Evolutionary conservation across 1,140 invertebrate species (phyloP), one percentile per base, ranked within the genome.

Genomic region (Drosophila pallidifrons): DNA sequence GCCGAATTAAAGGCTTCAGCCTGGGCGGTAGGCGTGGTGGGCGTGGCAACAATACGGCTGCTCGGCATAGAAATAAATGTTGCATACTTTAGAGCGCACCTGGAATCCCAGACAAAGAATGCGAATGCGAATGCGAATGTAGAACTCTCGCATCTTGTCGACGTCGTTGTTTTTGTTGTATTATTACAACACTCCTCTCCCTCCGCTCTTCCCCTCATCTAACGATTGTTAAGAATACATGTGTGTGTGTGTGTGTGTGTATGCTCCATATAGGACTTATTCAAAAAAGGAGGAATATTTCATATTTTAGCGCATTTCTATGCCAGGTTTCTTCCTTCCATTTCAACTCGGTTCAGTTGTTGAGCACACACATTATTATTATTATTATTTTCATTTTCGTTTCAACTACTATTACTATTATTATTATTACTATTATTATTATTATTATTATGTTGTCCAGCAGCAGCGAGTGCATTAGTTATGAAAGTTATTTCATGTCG

Each of bases 31-130:
- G 11, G 10, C 41, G 38, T 6, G 25, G 49, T n/a, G 49, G 11
- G 16, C 38, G 25, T 61, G 49, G 57, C 58, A 69, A 58, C 66
- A 63, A 75, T 57, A 32, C 15, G 16, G 11, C 10, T 64, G 67
- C 59, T 20, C 8, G 69, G 47, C 61, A 72, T 66, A 60, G 46
- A 65, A 76, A 76, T 76, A 72, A 76, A 72, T 76, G 74, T 76
- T 65, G 74, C 74, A 72, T 76, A 72, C 68, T 66, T 76, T 60
- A 54, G 60, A 72, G 74, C 68, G 61, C 74, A 72, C 52, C 73
- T 75, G 59, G 15, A 46, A 28, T 25, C 15, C 38, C 46, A 59
- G 43, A 47, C 47, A 59, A 72, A 72, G 47, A 20, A 20, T 20
- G 20, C 20, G 20, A 64, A 25, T 25, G 3, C 20, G 20, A 64